Conservation (phyloP, 2,113 vertebrate genomes). For the Ceyx margarethae region DNA sequence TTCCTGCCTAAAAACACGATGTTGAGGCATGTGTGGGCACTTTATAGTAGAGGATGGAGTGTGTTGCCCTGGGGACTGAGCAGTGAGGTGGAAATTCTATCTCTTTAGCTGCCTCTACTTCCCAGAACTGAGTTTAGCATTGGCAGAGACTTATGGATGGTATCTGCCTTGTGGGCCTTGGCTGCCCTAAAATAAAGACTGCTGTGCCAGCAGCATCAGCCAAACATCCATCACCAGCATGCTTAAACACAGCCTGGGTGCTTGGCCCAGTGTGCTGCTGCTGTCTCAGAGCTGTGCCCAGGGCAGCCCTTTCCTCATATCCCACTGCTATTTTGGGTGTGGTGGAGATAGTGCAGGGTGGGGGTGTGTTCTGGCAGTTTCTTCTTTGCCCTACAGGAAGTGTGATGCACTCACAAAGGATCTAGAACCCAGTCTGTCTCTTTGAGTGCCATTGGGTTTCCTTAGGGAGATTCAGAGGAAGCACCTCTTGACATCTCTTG, state of each 20-base stretch:
- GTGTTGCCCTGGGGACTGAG: neutral
- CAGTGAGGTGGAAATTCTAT: neutral
- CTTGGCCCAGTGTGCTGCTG: neutral
- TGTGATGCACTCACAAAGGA: neutral
- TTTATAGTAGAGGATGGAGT: neutral
- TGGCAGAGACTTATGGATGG: neutral
- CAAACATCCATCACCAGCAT: neutral
- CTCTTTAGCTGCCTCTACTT: neutral
- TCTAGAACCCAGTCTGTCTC: neutral
- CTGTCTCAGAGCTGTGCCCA: neutral
- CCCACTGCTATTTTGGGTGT: neutral
- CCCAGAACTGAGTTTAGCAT: neutral
- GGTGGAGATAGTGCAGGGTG: neutral
- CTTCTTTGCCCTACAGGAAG: neutral
- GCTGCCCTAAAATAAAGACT: neutral
- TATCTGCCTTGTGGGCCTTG: neutral
- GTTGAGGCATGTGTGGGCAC: neutral
- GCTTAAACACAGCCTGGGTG: neutral
- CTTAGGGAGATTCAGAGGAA: neutral
- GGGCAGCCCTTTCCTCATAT: neutral
- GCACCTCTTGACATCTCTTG: neutral
- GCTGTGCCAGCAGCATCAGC: neutral
- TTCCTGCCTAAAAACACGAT: neutral
- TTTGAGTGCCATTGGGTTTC: neutral
- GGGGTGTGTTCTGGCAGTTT: neutral